phyloP scores from a whole-genome alignment of 2,888 invertebrate genomes.

The Acronicta psi region DNA sequence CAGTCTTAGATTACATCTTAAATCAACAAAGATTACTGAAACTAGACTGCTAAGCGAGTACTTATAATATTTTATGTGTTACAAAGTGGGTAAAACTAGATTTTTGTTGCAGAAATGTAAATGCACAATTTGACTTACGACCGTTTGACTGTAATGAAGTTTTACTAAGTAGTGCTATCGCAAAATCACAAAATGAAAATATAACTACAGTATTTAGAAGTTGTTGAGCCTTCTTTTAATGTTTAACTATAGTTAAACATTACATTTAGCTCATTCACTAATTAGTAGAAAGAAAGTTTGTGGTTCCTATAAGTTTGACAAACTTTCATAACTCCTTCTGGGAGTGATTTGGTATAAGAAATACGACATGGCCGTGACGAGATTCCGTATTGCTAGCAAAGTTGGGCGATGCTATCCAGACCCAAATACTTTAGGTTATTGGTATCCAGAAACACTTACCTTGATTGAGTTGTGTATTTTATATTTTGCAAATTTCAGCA shows the following conservation, averaged over 20 bases:
- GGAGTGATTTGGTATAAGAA: slow-evolving; percentile 14
- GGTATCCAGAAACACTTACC: slow-evolving; percentile 11
- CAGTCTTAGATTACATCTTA: slow-evolving; percentile 12
- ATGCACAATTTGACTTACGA: slow-evolving; percentile 8
- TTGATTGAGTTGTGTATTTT: slow-evolving; percentile 14
- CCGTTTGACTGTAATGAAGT: background rate
- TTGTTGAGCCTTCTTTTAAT: no score
- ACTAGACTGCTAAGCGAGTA: background rate
- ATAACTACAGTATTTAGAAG: no score
- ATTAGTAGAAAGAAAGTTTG: slow-evolving; percentile 4
- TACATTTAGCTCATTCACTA: no score
- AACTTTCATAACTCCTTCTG: slow-evolving; percentile 19
- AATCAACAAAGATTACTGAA: slow-evolving; percentile 12
- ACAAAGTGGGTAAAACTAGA: slow-evolving; percentile 20
- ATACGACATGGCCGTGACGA: slow-evolving; percentile 15
- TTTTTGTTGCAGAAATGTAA: slow-evolving; percentile 25
- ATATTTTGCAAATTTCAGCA: background rate
- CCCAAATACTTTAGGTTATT: slow-evolving; percentile 18
- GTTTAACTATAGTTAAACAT: no score
- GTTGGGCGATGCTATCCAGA: slow-evolving; percentile 11
- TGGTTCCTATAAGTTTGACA: slow-evolving; percentile 11
- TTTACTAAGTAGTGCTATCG: background rate
- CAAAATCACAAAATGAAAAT: background rate
- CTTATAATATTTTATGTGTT: slow-evolving; percentile 8
- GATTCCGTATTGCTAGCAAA: slow-evolving; percentile 1